These are phyloP conservation scores for Melanogrammus aeglefinus DNA, from an alignment of 2,797 vertebrate species.

Conservation along the genomic window DNA sequence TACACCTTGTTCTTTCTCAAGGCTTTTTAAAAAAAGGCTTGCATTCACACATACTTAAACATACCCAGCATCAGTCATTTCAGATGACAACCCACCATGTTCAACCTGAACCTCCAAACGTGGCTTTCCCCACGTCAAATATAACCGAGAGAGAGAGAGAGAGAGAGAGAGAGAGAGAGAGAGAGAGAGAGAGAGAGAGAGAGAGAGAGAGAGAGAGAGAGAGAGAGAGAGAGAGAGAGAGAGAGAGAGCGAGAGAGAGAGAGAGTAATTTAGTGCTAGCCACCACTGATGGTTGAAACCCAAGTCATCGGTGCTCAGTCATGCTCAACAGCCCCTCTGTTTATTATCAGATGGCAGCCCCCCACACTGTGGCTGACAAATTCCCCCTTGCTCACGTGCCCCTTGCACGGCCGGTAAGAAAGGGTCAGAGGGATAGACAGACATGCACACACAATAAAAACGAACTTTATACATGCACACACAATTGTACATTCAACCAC, in stretches of 20 bases:
- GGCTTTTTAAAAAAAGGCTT: neutral
- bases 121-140: neutral
- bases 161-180: neutral
- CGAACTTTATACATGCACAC: neutral
- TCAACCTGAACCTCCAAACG: neutral
- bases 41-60: neutral
- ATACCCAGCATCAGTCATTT: too few species aligned
- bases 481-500: constrained; percentile 11
- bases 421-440: neutral
- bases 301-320: constrained; percentile 53
- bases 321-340: constrained; percentile 64
- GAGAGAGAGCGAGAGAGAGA: constrained; percentile 13
- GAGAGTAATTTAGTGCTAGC: constrained; percentile 50
- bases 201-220: neutral
- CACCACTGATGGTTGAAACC: constrained; percentile 50
- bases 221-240: constrained; percentile 9
- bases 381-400: constrained; percentile 28
- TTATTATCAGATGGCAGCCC: constrained; percentile 62
- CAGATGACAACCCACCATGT: neutral
- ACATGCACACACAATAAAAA: neutral
- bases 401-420: neutral
- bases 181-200: neutral
- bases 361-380: constrained; percentile 38
- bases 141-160: neutral
- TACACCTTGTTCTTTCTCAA: neutral